phyloP scores from a whole-genome alignment of 2,113 vertebrate genomes.

The Aix galericulata region DNA sequence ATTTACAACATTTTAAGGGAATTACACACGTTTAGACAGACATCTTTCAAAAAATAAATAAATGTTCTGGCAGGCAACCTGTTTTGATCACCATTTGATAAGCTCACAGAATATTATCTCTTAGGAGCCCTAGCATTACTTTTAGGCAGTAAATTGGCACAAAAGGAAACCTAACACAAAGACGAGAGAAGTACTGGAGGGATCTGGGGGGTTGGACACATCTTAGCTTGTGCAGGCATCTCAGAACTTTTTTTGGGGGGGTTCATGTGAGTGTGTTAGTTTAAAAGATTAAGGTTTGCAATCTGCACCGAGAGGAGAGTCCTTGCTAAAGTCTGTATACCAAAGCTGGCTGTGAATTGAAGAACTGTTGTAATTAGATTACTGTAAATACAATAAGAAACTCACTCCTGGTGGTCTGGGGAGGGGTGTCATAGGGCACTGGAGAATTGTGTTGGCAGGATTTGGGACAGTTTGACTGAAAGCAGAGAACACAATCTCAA shows the following conservation, averaged over 20 bases:
- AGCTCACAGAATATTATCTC: not conserved
- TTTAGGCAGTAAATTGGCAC: not conserved
- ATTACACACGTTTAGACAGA: not conserved
- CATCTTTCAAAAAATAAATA: not conserved
- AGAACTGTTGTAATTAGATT: conserved; percentile 85
- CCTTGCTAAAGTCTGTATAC: conserved; percentile 71
- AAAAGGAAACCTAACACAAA: conserved; percentile 33
- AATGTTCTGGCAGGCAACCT: not conserved
- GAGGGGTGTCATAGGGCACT: conserved; percentile 67
- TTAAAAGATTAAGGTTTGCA: conserved; percentile 77
- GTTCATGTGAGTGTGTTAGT: conserved; percentile 62
- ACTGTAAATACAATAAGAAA: conserved; percentile 88
- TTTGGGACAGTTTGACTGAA: conserved; percentile 78
- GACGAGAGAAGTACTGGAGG: not conserved
- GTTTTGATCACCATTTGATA: not conserved
- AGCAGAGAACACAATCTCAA: conserved; percentile 71
- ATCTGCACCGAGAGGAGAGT: conserved; percentile 27
- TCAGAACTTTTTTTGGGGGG: not conserved
- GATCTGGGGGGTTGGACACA: not conserved
- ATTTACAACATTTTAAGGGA: not conserved
- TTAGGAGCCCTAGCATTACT: not conserved
- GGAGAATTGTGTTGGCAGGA: conserved; percentile 74
- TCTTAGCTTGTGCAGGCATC: conserved; percentile 14
- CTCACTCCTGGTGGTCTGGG: conserved; percentile 85
- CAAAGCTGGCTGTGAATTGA: conserved; percentile 77